Percentiles rank a stretch among this genome's conserved stretches.
Evolutionary conservation across 2,113 vertebrate genomes (phyloP).

Genomic region (Mustela lutreola): DNA sequence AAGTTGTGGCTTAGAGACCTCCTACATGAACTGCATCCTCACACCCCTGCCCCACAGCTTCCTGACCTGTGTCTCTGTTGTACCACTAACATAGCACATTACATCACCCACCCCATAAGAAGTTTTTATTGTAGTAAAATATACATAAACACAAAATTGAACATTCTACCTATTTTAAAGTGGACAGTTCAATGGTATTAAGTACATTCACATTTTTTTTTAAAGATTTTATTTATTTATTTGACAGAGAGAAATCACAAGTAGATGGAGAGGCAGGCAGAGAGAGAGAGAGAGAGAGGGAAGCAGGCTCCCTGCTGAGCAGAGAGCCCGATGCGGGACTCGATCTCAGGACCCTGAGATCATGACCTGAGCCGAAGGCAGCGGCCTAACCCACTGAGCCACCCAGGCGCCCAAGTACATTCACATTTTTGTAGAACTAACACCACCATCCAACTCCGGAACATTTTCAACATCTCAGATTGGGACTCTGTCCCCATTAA

Average conservation of each 20-base stretch:
- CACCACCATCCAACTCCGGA: background rate
- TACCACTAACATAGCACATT: background rate
- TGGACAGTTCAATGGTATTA: background rate
- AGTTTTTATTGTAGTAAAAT: background rate
- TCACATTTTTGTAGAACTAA: background rate
- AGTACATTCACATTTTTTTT: background rate
- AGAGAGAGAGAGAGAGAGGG: too few relatives aligned
- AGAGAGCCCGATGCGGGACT: too few relatives aligned
- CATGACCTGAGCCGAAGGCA: too few relatives aligned
- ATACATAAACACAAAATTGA: background rate
- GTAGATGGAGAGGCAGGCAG: too few relatives aligned
- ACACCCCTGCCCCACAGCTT: rapidly evolving
- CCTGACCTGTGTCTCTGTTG: background rate
- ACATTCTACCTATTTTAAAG: background rate
- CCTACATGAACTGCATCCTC: background rate
- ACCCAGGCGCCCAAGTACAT: too few relatives aligned
- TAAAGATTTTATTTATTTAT: too few relatives aligned
- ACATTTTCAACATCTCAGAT: background rate
- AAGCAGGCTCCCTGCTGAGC: too few relatives aligned
- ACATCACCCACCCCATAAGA: background rate
- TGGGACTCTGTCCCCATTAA: background rate
- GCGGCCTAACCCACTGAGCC: too few relatives aligned
- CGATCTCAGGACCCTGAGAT: too few relatives aligned
- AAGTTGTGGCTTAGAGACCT: background rate
- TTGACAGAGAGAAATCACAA: too few relatives aligned